Evolutionary conservation across 2,113 vertebrate species (phyloP).

Genomic region (Triplophysa tibetana): DNA sequence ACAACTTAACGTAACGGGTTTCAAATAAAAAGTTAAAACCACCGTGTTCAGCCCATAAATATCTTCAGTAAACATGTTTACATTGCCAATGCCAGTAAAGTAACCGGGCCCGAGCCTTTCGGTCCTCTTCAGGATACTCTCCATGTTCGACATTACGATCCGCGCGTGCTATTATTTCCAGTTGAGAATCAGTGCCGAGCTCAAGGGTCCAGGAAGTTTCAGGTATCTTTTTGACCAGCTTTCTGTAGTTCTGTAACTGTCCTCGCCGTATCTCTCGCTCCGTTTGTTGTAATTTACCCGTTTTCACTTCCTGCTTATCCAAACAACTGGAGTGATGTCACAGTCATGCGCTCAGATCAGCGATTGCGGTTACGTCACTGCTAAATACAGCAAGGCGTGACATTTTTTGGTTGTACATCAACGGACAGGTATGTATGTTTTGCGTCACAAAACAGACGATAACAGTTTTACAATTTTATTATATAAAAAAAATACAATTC

Average conservation of each 20-base stretch:
- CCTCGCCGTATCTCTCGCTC: constrained; percentile 27
- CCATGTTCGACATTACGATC: constrained; percentile 70
- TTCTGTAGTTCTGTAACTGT: background rate
- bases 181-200: background rate
- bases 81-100: background rate
- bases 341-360: constrained; percentile 66
- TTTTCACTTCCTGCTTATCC: constrained; percentile 68
- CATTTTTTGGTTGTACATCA: no score
- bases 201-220: background rate
- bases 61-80: background rate
- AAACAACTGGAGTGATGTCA: constrained; percentile 69
- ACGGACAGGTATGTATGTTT: no score
- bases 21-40: background rate
- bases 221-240: background rate
- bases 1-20: no score
- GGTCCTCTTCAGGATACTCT: constrained; percentile 77
- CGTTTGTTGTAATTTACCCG: constrained; percentile 51
- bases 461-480: constrained; percentile 60
- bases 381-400: background rate
- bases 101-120: background rate
- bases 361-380: background rate
- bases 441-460: background rate
- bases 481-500: constrained; percentile 57
- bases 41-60: background rate
- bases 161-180: background rate